phyloP scores from a whole-genome alignment of 2,113 vertebrate genomes.

The Copsychus sechellarum region DNA sequence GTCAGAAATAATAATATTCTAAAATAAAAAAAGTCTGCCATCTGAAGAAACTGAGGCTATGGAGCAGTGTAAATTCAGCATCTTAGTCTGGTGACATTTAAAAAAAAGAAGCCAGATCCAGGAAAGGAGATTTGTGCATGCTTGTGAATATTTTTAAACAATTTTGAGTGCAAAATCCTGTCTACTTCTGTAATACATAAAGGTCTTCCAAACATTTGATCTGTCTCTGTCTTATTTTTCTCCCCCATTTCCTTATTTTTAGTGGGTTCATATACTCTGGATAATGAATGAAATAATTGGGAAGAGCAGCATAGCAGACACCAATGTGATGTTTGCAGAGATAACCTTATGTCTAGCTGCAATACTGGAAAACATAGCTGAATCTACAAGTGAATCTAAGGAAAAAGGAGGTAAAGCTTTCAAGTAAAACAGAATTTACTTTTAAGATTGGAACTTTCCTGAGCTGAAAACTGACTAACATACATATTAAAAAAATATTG shows the following conservation, averaged over 20 bases:
- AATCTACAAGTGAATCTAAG: constrained; percentile 34
- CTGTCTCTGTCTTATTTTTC: neutral
- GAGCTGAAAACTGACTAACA: neutral
- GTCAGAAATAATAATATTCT: neutral
- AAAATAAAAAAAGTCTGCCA: neutral
- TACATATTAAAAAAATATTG: neutral
- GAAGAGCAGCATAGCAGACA: constrained; percentile 66
- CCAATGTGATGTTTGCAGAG: constrained; percentile 79
- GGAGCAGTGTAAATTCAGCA: neutral
- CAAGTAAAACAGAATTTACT: neutral
- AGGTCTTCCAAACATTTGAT: neutral
- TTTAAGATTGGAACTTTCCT: neutral
- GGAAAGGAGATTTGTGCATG: neutral
- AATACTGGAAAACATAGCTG: constrained; percentile 79
- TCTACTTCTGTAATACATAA: neutral
- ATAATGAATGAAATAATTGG: constrained; percentile 83
- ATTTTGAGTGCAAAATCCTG: neutral
- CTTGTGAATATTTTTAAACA: neutral
- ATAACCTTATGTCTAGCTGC: constrained; percentile 75
- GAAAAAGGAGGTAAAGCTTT: constrained; percentile 67
- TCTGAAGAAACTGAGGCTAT: neutral
- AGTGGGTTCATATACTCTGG: constrained; percentile 87
- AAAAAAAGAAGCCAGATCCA: neutral
- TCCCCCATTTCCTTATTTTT: neutral
- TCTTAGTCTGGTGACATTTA: neutral